phyloP scores from a whole-genome alignment of 2,113 vertebrate genomes.

The Pseudonaja textilis region DNA sequence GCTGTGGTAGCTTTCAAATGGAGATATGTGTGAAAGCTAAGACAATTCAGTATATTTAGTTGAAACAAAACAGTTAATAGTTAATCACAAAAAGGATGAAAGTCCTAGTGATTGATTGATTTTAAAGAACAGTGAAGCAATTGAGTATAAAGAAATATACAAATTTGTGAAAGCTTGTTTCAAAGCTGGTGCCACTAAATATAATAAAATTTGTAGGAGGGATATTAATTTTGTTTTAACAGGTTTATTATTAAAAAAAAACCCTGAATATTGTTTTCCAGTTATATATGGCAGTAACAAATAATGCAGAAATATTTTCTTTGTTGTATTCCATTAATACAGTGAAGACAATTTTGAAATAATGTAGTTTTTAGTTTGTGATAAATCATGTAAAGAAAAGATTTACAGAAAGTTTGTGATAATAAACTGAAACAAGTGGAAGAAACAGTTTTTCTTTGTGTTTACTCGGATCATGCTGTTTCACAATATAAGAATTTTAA shows the following conservation, averaged over 20 bases:
- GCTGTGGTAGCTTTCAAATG: background rate
- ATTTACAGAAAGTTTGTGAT: background rate
- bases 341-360: background rate
- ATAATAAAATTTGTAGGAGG: background rate
- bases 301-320: background rate
- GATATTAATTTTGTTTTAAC: background rate
- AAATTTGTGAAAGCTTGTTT: background rate
- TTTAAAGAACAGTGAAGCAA: background rate
- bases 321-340: background rate
- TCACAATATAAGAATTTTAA: background rate
- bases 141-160: background rate
- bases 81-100: background rate
- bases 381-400: background rate
- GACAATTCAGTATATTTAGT: background rate
- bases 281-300: background rate
- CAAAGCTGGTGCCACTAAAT: background rate
- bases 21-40: background rate
- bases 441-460: background rate
- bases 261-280: background rate
- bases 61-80: background rate
- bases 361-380: background rate
- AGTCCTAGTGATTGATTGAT: background rate
- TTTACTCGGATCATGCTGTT: background rate
- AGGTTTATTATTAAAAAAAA: background rate
- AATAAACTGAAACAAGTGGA: background rate